These are phyloP conservation scores for Labeo catla DNA, from an alignment of 2,113 vertebrate genomes.

Conservation along the genomic window DNA sequence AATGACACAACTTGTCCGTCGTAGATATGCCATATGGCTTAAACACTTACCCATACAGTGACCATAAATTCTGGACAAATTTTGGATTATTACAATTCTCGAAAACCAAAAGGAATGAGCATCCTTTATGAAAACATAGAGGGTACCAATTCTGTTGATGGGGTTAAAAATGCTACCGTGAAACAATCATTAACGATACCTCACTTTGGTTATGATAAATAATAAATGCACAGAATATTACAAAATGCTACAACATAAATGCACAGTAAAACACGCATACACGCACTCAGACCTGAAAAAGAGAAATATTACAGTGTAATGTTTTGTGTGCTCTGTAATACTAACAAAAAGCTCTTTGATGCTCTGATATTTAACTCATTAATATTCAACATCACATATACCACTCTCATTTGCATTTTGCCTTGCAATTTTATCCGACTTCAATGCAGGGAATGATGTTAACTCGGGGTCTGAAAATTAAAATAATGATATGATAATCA, in stretches of 20 bases:
- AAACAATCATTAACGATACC: conserved; percentile 8
- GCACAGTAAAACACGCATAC: conserved; percentile 22
- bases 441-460: conserved; percentile 24
- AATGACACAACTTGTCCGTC: not conserved
- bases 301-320: conserved; percentile 34
- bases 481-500: conserved; percentile 32
- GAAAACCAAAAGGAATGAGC: not conserved
- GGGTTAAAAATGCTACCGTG: conserved; percentile 11
- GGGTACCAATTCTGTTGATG: not conserved
- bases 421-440: conserved; percentile 22
- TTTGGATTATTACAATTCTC: not conserved
- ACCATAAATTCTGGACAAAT: not conserved
- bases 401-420: conserved; percentile 35
- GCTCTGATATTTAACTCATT: conserved; percentile 38
- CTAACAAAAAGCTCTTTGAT: conserved; percentile 41
- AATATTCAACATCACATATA: conserved; percentile 40
- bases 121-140: not conserved
- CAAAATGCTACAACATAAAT: conserved; percentile 23
- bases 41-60: not conserved
- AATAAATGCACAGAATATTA: conserved; percentile 16
- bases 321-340: conserved; percentile 32
- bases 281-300: conserved; percentile 21
- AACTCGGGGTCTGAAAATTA: conserved; percentile 25
- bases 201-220: conserved; percentile 35
- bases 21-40: not conserved